Conservation (phyloP, 2,888 invertebrate species). For the Zaprionus lineosus region DNA sequence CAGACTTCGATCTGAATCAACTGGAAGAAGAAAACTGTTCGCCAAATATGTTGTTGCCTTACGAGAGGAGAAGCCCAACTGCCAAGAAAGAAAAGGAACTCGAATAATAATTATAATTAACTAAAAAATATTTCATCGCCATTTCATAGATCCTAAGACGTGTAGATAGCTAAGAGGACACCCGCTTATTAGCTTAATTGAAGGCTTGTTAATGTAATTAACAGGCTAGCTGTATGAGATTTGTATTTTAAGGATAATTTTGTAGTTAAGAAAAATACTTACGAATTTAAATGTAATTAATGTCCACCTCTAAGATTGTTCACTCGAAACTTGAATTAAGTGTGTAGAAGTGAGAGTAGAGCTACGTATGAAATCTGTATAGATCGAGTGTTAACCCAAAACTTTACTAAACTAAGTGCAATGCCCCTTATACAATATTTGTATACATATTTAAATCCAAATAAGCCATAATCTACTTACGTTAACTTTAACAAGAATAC, state of each 20-base stretch:
- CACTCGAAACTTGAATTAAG: too few relatives aligned
- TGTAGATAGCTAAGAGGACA: constrained; percentile 40
- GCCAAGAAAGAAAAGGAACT: too few relatives aligned
- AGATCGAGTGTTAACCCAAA: constrained; percentile 10
- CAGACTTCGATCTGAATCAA: too few relatives aligned
- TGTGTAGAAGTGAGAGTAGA: too few relatives aligned
- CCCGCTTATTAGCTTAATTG: not conserved
- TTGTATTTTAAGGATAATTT: not conserved
- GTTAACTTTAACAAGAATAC: constrained; percentile 39
- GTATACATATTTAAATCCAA: constrained; percentile 40
- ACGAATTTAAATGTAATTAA: not conserved
- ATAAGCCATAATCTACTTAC: constrained; percentile 17
- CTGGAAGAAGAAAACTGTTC: too few relatives aligned
- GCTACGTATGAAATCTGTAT: too few relatives aligned
- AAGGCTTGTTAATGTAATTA: constrained; percentile 41
- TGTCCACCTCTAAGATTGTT: not conserved
- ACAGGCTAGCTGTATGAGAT: constrained; percentile 13
- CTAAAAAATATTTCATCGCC: constrained; percentile 38
- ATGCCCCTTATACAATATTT: constrained; percentile 54
- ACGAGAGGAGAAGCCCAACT: constrained; percentile 2
- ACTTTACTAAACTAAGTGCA: constrained; percentile 42
- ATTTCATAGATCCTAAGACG: constrained; percentile 43
- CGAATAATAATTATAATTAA: not conserved
- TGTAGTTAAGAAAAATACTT: too few relatives aligned
- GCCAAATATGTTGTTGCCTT: constrained; percentile 25